Base-by-base conservation (phyloP, 2,888 invertebrate species). In the Hartigia nigra region DNA sequence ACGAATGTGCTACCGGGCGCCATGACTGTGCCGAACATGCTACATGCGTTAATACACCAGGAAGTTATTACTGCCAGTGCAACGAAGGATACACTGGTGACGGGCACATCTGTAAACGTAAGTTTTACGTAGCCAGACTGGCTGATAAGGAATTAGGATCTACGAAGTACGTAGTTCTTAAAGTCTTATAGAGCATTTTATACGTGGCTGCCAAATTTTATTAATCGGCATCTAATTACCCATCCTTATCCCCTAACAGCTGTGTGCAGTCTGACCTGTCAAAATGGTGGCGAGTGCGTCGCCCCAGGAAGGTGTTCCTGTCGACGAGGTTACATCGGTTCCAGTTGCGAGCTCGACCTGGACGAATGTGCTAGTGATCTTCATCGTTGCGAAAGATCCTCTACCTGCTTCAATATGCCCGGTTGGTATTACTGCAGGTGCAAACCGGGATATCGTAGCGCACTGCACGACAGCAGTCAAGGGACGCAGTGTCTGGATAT, bases 351-450 rank as follows among this genome's bases (percentile, higher is more conserved):
- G 92, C 94, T 95, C 82, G 98, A 97, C 92, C 93, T 96, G 88
- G 96, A 98, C 93, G 98, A 97, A 92, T 97, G 97, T 92, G 93
- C 94, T 31, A 93, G 94, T 84, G 94, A 94, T 82, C 92, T 94
- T 78, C 94, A 95, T 87, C 93, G 95, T 81, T 97, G 97, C 92
- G 95, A 95, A 84, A 93, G 94, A 84, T 94, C 95, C 85, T 96
- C 97, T 77, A 93, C 94, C 78, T 97, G 97, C 92, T 94, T 97
- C 92, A 97, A 97, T 92, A 96, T 96, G 94, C 97, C 97, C 74
- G 97, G 97, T 85, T 97, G 97, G 94, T 97, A 96, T 92, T 96
- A 96, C 92, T 98, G 98, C 92, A 95, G 96, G 86, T 97, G 97
- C 92, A 94, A 95, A 84, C 94, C 94, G 79, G 97, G 97, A 5